Evolutionary conservation across 2,888 invertebrate genomes (phyloP), one percentile per base, ranked within the genome.

Genomic region (Chymomyza amoena): DNA sequence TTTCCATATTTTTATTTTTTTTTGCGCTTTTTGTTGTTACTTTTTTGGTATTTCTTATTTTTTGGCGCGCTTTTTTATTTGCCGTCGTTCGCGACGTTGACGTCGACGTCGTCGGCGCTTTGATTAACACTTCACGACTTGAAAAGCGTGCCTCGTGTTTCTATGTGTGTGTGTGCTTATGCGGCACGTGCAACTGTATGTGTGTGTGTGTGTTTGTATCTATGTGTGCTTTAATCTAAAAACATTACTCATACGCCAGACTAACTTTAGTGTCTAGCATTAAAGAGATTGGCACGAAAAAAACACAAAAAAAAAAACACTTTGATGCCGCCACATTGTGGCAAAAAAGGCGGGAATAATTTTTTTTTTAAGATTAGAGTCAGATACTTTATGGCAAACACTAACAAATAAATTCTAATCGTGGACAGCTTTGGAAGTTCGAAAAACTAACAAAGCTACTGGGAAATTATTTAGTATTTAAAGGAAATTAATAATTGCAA

Each of bases 61-160:
- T 57, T 57, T 57, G 57, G 57, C 57, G 57, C 25, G 57, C 20
- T 15, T 57, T 20, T n/a, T 32, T 25, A 59, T 57, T 18, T 54
- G 45, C 25, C 20, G 60, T 66, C 51, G 39, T 20, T 7, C 16
- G 57, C 18, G 45, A 20, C 32, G 13, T 20, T n/a, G n/a, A n/a
- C n/a, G 25, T 25, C 13, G n/a, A 15, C 57, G 68, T 60, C 69
- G 61, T 64, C 69, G 59, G 75, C 63, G 16, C 63, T 72, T 69
- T 75, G 85, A 87, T 83, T 83, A 85, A 87, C 87, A 85, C 85
- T 83, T 82, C 67, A 80, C 75, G 87, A 45, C 39, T 45, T 45
- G 39, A 45, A 45, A 45, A 45, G 39, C 39, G 39, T 45, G 39
- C 39, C 39, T 45, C 39, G 39, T 45, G 68, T 72, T 69, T 80